Base-by-base conservation (phyloP, 2,888 invertebrate species). In the Euzetes globulus region DNA sequence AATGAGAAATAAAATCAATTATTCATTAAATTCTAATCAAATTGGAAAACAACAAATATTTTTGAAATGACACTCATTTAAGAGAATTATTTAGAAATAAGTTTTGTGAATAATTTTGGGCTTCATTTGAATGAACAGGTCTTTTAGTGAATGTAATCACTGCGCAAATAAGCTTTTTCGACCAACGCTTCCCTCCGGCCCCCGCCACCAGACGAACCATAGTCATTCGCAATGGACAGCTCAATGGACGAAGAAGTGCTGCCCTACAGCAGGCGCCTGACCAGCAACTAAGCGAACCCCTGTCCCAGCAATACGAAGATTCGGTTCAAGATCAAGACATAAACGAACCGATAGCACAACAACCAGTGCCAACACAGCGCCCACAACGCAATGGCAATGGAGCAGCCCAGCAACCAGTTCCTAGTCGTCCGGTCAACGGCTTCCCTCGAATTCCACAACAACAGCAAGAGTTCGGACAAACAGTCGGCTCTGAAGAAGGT, bases 361-460 rank as follows among this genome's bases (percentile, higher is more conserved):
- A 65, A 65, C 29, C 37, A 37, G 65, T 65, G 65, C 65, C 65
- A 65, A 65, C 65, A 37, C 19, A 65, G 19, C 37, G 65, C 11
- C 65, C 65, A 37, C 15, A 13, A 33, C 63, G 41, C 33, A 65
- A 41, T 65, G 37, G 33, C 17, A 60, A 60, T 60, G 60, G 63
- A 33, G 19, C 33, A 9, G 15, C 37, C 13, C 65, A 65, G 41
- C 25, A 25, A 63, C 41, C 65, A 37, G 65, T 41, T 65, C 65
- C 65, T 41, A 65, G 37, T 65, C 65, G 65, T 65, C n/a, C n/a
- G 11, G 65, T 13, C 65, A 65, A 65, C 17, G 65, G 65, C n/a
- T 37, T 65, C 13, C 17, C 65, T 19, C 33, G 65, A 41, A 29
- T 19, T 65, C 65, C 37, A n/a, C 37, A 17, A 41, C 37, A 65